Base-by-base conservation (phyloP, 2,113 vertebrate species). In the Loxodonta africana region DNA sequence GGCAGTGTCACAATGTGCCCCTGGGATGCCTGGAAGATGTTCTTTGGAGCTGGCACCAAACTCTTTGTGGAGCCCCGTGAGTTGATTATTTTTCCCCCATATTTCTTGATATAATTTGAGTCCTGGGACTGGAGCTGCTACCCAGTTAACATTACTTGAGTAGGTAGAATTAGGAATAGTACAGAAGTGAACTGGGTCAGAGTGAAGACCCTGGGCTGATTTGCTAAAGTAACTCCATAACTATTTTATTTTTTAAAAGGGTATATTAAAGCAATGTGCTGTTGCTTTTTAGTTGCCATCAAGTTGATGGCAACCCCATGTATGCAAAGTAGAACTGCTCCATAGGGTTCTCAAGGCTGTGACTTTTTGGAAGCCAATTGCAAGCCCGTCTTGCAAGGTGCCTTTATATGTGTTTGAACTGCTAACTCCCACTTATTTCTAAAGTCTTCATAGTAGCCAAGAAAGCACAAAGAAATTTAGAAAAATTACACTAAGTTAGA, bases 41-140 rank as follows among this genome's bases (percentile, higher is more conserved):
- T 93, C 97, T 98, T 97, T 51, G 97, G 97, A 96, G 33, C 65
- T 92, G 97, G 96, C 62, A 98, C 84, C 73, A 81, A 92, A 87
- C 95, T 98, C 88, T 88, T 95, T 10, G 71, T 98, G 92, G 97
- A 98, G 33, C 87, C 95, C 46, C 46, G 91, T 97, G 57, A 98
- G 97, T 96, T 51, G 67, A 77, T 33, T 87, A 82, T 63, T 87
- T 84, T 63, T 78, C 4, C 62, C 37, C 25, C 77, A 3, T 77
- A 57, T 92, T 95, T 96, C 93, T 90, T 20, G 21, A 37, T 25
- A 57, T 93, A 89, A 92, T 76, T 65, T 84, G 89, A 93, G 51
- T 77, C 25, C 80, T 85, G 33, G 46, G 2, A 71, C 14, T 46
- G 67, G 23, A 25, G 41, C 51, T 90, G 12, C 33, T 23, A 69